A percentile compares a stretch with the other conserved stretches of the same genome.
Conservation (phyloP, 2,888 invertebrate species). For the Agonopterix arenella region DNA sequence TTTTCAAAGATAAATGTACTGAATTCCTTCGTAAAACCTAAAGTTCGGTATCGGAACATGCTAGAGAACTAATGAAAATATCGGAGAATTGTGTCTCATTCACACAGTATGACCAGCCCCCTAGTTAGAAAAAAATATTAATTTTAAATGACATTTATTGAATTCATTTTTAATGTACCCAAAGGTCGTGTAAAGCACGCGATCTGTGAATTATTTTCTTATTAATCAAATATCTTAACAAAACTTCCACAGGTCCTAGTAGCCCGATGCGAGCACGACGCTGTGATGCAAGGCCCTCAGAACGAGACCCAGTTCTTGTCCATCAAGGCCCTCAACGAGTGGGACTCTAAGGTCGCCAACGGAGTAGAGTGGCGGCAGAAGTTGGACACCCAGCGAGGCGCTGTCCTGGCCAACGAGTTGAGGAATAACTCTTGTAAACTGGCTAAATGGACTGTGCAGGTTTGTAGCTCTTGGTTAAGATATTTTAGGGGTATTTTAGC, state of each 20-base stretch:
- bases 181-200: too few relatives aligned
- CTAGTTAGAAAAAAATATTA: too few relatives aligned
- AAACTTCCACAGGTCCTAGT: slow-evolving; percentile 80
- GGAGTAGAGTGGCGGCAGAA: slow-evolving; percentile 99
- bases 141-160: too few relatives aligned
- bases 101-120: too few relatives aligned
- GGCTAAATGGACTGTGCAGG: slow-evolving; percentile 99
- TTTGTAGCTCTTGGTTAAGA: slow-evolving; percentile 35
- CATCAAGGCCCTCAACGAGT: slow-evolving; percentile 98
- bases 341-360: slow-evolving; percentile 97
- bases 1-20: too few relatives aligned
- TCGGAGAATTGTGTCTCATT: too few relatives aligned
- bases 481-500: background rate
- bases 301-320: slow-evolving; percentile 95
- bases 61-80: too few relatives aligned
- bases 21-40: too few relatives aligned
- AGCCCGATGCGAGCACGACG: slow-evolving; percentile 97
- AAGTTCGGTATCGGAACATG: too few relatives aligned
- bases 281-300: slow-evolving; percentile 90
- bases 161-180: too few relatives aligned
- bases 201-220: too few relatives aligned
- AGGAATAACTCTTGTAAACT: slow-evolving; percentile 99
- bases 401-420: slow-evolving; percentile 98
- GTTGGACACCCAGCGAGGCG: slow-evolving; percentile 97
- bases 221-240: background rate